Base-by-base conservation (phyloP, 2,113 vertebrate genomes). In the Grammomys surdaster region DNA sequence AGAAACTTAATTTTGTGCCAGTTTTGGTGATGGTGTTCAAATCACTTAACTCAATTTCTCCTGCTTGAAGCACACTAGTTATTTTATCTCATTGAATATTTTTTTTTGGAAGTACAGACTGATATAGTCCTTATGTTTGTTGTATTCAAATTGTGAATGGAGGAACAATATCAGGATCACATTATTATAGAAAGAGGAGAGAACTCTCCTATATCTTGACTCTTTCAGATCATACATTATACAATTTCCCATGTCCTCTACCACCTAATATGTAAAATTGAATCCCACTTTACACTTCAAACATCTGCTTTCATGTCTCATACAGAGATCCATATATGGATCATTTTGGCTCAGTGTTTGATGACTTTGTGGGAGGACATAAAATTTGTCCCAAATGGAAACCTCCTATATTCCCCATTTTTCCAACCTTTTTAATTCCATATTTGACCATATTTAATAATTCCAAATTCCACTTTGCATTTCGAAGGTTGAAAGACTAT, bases 61-160 rank as follows among this genome's bases (percentile, higher is more conserved):
- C 20, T 40, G 2, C 36, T 46, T 88, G 26, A 20, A 76, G 7
- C 22, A 70, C 65, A 88, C 90, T 96, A 89, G 95, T 48, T 88
- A 70, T 54, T 54, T 70, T 69, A 51, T 33, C 43, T 51, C 46
- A 36, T 17, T 72, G 13, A 72, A 13, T 69, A 48, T 33, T 48
- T 86, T 72, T 96, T 93, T 80, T 94, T 98, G 36, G 85, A 96
- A 96, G 93, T 85, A 91, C 28, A 92, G 56, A 90, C 58, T 93
- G 76, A 96, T 81, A 56, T 89, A 90, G 58, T 92, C 72, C 78
- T 84, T 80, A 56, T 91, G 28, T 90, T 94, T 80, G 43, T 87
- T 92, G 17, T 58, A 81, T 85, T 90, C 85, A 89, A 86, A 72
- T n/a, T 95, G 31, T 94, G 86, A 96, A 36, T 88, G 51, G 54